Evolutionary conservation across 2,888 invertebrate genomes (phyloP).

Genomic region (Orthosia cruda): DNA sequence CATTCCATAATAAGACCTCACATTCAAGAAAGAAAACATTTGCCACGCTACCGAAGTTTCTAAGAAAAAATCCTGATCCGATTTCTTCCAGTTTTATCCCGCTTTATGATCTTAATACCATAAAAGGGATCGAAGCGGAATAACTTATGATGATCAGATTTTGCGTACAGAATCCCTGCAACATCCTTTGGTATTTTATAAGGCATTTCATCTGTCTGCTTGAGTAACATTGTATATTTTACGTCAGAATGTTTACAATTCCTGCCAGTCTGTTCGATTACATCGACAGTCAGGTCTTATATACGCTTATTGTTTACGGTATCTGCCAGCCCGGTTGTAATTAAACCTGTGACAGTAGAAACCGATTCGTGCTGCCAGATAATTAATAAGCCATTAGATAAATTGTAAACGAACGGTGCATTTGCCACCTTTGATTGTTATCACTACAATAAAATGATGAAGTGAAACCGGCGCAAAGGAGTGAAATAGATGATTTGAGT

Average conservation of each 20-base stretch:
- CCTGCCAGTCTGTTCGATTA: constrained; percentile 35
- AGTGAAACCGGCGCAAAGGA: constrained; percentile 41
- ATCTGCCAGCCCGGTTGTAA: constrained; percentile 23
- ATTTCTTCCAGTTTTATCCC: constrained; percentile 66
- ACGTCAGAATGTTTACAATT: constrained; percentile 39
- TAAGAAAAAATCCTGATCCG: constrained; percentile 52
- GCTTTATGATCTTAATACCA: constrained; percentile 70
- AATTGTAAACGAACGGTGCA: constrained; percentile 42
- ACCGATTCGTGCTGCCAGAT: constrained; percentile 37
- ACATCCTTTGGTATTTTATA: constrained; percentile 39
- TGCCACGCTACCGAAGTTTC: constrained; percentile 40
- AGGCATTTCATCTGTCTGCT: constrained; percentile 33
- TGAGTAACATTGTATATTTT: constrained; percentile 17
- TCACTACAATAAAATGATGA: constrained; percentile 48
- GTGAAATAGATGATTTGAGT: constrained; percentile 34
- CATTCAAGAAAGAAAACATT: constrained; percentile 38
- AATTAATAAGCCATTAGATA: constrained; percentile 53
- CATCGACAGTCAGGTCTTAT: constrained; percentile 30
- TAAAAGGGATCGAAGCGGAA: constrained; percentile 67
- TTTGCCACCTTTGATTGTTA: constrained; percentile 47
- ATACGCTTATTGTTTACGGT: constrained; percentile 43
- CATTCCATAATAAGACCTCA: constrained; percentile 34
- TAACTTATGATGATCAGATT: constrained; percentile 71
- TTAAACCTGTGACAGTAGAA: constrained; percentile 44
- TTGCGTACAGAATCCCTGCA: constrained; percentile 57